Evolutionary conservation across 2,888 invertebrate species (phyloP).

Genomic region (Mystacides longicornis): DNA sequence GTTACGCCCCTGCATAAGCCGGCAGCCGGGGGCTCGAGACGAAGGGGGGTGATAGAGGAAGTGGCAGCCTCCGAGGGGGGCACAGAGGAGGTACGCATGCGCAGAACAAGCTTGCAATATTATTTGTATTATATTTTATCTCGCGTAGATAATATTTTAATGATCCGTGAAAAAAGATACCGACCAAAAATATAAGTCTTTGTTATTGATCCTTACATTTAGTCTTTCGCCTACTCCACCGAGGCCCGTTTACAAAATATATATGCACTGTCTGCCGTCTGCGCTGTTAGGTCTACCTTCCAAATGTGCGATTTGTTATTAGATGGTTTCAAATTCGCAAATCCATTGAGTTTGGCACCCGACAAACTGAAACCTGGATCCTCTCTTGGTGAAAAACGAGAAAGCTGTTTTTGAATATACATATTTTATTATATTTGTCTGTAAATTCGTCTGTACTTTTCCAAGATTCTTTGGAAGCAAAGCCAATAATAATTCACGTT

Average conservation of each 20-base stretch:
- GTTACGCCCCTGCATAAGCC: background rate
- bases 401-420: too few species aligned
- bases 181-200: background rate
- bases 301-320: background rate
- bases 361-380: too few species aligned
- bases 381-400: too few species aligned
- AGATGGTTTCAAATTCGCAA: background rate
- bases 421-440: too few species aligned
- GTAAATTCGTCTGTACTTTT: too few species aligned
- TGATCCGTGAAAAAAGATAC: constrained; percentile 1
- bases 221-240: background rate
- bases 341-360: too few species aligned
- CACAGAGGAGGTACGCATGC: background rate
- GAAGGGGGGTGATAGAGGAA: background rate
- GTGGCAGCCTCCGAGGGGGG: background rate
- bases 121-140: background rate
- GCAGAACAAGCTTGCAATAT: constrained; percentile 1
- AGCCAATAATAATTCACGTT: too few species aligned
- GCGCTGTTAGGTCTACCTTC: background rate
- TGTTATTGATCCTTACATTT: background rate
- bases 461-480: too few species aligned
- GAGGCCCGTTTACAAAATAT: background rate
- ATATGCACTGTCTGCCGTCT: background rate
- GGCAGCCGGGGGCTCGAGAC: background rate
- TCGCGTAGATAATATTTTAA: background rate